phyloP scores from a whole-genome alignment of 2,797 vertebrate species.

The Ctenochaetus hawaiiensis region DNA sequence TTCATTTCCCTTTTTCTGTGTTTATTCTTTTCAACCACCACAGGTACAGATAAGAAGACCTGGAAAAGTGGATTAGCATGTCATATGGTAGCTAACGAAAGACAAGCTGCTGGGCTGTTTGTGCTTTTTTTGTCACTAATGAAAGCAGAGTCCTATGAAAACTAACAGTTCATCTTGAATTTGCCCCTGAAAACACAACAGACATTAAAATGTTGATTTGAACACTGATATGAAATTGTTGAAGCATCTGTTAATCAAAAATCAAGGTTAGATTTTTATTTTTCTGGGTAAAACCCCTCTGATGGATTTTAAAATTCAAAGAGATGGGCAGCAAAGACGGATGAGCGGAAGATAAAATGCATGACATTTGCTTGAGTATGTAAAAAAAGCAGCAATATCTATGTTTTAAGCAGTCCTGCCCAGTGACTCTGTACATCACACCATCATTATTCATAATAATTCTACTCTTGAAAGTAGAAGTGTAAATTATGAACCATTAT shows the following conservation, averaged over 20 bases:
- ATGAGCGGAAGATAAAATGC: no score
- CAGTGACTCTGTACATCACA: no score
- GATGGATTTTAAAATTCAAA: no score
- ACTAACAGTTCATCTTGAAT: neutral
- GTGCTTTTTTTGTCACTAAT: neutral
- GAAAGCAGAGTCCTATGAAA: neutral
- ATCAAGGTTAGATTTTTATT: no score
- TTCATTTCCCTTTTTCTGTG: slow-evolving; percentile 4
- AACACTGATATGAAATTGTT: no score
- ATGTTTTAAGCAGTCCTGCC: neutral
- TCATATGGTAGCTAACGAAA: neutral
- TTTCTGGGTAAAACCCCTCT: no score
- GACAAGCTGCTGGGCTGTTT: neutral
- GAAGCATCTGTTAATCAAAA: no score
- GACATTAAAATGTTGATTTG: neutral
- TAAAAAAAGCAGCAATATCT: neutral
- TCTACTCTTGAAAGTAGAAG: no score
- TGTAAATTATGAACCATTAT: no score
- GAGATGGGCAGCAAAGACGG: no score
- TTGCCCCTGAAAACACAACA: neutral
- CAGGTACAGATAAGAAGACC: neutral
- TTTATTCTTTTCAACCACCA: slow-evolving; percentile 8
- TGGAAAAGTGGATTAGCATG: slow-evolving; percentile 11
- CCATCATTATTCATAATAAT: no score
- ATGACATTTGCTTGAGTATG: no score